These are phyloP conservation scores for Meganola albula DNA, from an alignment of 2,888 invertebrate genomes.

Conservation along the genomic window DNA sequence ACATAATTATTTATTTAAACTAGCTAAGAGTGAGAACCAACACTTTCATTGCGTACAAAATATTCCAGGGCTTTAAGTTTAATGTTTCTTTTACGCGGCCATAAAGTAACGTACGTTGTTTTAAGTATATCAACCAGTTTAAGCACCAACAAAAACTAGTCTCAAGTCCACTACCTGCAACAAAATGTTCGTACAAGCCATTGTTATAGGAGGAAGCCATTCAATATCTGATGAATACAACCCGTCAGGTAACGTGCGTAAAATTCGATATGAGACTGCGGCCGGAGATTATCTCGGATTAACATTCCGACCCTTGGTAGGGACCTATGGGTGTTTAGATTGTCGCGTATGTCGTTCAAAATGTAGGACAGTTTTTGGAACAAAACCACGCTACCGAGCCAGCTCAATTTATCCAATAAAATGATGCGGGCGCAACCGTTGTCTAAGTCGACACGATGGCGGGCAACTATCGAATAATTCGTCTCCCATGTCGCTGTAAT, in stretches of 20 bases:
- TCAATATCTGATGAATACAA: slow-evolving; percentile 57
- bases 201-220: slow-evolving; percentile 63
- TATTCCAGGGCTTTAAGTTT: slow-evolving; percentile 4
- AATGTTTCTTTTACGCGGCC: slow-evolving; percentile 3
- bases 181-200: slow-evolving; percentile 41
- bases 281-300: slow-evolving; percentile 68
- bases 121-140: slow-evolving; percentile 13
- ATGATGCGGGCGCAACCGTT: slow-evolving; percentile 60
- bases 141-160: slow-evolving; percentile 38
- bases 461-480: slow-evolving; percentile 35
- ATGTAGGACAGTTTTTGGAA: slow-evolving; percentile 52
- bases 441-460: slow-evolving; percentile 38
- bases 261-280: slow-evolving; percentile 61
- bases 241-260: slow-evolving; percentile 71
- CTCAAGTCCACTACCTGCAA: slow-evolving; percentile 54
- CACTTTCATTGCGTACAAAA: background rate
- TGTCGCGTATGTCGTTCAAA: slow-evolving; percentile 28
- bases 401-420: slow-evolving; percentile 69
- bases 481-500: slow-evolving; percentile 52
- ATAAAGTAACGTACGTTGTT: slow-evolving; percentile 17
- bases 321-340: slow-evolving; percentile 43
- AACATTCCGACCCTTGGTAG: slow-evolving; percentile 60
- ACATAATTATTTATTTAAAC: slow-evolving; percentile 23
- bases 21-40: slow-evolving; percentile 2
- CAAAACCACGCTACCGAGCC: slow-evolving; percentile 48